These are phyloP conservation scores for Leptoteleia sp. DNA, from an alignment of 1,140 invertebrate genomes.

Conservation along the genomic window DNA sequence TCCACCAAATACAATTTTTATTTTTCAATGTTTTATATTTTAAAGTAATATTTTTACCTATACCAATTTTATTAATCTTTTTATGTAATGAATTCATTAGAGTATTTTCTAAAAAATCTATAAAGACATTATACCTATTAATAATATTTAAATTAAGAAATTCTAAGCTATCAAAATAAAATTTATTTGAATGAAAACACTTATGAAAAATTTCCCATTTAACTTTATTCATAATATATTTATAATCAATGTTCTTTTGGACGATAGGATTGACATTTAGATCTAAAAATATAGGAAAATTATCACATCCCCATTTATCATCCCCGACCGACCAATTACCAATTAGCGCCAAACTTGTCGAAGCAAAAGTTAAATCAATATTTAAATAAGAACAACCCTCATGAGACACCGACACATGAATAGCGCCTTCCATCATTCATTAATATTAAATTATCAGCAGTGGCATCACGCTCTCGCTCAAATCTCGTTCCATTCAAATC, in stretches of 20 bases:
- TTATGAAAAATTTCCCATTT: not conserved
- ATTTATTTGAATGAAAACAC: constrained; percentile 1
- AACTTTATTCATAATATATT: constrained; percentile 14
- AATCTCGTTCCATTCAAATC: no score
- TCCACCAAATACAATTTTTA: constrained; percentile 28
- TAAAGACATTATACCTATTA: constrained; percentile 10
- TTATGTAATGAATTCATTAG: not conserved
- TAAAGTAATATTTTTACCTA: not conserved
- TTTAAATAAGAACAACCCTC: not conserved
- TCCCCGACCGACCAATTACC: constrained; percentile 4
- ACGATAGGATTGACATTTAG: not conserved
- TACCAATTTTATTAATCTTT: not conserved
- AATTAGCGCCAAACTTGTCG: not conserved
- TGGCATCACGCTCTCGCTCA: no score
- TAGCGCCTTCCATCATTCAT: constrained; percentile 13
- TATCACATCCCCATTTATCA: constrained; percentile 12
- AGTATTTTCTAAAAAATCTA: constrained; percentile 1
- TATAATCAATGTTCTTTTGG: not conserved
- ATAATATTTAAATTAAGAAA: constrained; percentile 5
- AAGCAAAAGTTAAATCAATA: constrained; percentile 23
- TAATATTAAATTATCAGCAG: constrained; percentile 21
- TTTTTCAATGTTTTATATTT: constrained; percentile 1
- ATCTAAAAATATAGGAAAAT: constrained; percentile 2
- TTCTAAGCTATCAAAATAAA: constrained; percentile 6
- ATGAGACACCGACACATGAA: not conserved